Percentiles rank a stretch among this genome's conserved stretches.
phyloP scores from a whole-genome alignment of 2,797 vertebrate species.

The Carapus acus region DNA sequence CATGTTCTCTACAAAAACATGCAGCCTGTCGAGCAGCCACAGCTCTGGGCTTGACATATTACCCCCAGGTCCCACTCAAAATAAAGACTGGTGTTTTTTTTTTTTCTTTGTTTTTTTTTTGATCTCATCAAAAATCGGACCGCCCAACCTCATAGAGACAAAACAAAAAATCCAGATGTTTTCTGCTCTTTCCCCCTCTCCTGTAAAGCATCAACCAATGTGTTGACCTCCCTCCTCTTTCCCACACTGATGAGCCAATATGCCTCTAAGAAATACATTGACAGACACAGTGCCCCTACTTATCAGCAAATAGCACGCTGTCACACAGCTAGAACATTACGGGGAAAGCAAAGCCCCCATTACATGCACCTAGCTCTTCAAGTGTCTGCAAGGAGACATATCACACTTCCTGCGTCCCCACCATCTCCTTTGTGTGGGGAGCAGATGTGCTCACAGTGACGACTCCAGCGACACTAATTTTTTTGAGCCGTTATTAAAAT shows the following conservation, averaged over 20 bases:
- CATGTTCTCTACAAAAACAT: too few species aligned
- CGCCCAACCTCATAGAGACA: too few species aligned
- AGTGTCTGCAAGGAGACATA: slow-evolving; percentile 4
- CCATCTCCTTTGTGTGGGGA: slow-evolving; percentile 5
- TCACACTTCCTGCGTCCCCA: slow-evolving; percentile 15
- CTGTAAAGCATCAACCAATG: too few species aligned
- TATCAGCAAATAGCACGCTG: slow-evolving; percentile 47
- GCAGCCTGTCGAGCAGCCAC: too few species aligned
- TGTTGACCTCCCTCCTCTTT: slow-evolving; percentile 6
- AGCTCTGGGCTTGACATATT: too few species aligned
- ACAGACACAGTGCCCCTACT: slow-evolving; percentile 19
- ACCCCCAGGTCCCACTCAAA: too few species aligned
- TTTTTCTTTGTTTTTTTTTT: too few species aligned
- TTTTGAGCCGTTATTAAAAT: slow-evolving; percentile 16
- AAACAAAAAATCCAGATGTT: too few species aligned
- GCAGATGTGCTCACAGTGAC: slow-evolving; percentile 17
- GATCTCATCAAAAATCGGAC: too few species aligned
- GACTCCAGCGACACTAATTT: slow-evolving; percentile 17
- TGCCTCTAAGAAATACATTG: slow-evolving; percentile 11
- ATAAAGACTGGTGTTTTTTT: too few species aligned
- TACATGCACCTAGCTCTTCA: slow-evolving; percentile 27
- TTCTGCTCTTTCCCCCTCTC: too few species aligned
- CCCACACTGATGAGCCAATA: slow-evolving; percentile 21
- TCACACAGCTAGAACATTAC: slow-evolving; percentile 29
- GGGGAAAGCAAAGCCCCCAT: slow-evolving; percentile 29